Evolutionary conservation across 2,888 invertebrate genomes (phyloP), one percentile per base, ranked within the genome.

Genomic region (Candidula unifasciata): DNA sequence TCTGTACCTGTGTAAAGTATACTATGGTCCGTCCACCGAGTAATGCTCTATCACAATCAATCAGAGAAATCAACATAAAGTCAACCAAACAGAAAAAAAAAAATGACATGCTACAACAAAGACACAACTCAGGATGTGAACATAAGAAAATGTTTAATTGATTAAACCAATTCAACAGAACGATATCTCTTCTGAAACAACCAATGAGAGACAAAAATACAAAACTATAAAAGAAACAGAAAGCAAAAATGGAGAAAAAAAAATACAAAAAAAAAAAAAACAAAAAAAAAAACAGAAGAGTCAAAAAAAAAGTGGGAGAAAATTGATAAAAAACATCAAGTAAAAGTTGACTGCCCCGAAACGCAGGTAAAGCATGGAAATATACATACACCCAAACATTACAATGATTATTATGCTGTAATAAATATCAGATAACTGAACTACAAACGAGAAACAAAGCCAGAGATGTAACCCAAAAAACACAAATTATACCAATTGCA

Each of bases 91-190:
- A 13, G 8, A 74, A 24, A 27, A 30, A 74, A 74, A 52, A 54
- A n/a, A 54, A 54, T 54, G 54, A 27, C 74, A 54, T 74, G 74
- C 74, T 3, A 74, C 54, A 74, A 54, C 27, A 74, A 74, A 74
- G 33, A 74, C 74, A 54, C 74, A 74, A 74, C 74, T 74, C 74
- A 74, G 54, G 74, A 74, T 16, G 44, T 74, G 54, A 74, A 74
- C 74, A 54, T 52, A 74, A 54, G 74, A 74, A 74, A 74, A 74
- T 74, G 74, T 74, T 74, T 74, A 74, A 74, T 74, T 54, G 30
- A 30, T 74, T 60, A 44, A 74, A 74, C 74, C 74, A 74, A 74
- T 74, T 54, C 74, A 74, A 54, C 52, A 33, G 54, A 74, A 74
- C 30, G 44, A 16, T 24, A 60, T 24, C 60, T 24, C 21, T 60